Conservation (phyloP, 1,140 invertebrate species). For the Cepaea nemoralis region DNA sequence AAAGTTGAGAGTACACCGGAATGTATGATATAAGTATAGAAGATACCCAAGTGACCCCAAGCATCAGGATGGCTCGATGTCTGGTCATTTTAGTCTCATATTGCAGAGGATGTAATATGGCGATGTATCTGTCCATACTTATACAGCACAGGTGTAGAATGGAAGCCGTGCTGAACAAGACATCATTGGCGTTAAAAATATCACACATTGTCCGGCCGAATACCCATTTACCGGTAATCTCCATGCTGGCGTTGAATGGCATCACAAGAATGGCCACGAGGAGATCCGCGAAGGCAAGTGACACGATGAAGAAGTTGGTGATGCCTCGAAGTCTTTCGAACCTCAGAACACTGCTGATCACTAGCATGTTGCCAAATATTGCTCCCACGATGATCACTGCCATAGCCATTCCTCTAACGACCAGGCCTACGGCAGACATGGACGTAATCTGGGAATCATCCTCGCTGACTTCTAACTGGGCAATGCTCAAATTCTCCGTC, state of each 20-base stretch:
- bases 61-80: conserved; percentile 65
- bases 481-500: background rate
- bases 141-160: conserved; percentile 95
- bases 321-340: conserved; percentile 83
- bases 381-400: conserved; percentile 84
- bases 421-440: conserved; percentile 39
- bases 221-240: conserved; percentile 80
- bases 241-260: conserved; percentile 90
- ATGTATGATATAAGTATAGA: conserved; percentile 71
- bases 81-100: conserved; percentile 70
- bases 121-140: conserved; percentile 84
- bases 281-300: conserved; percentile 88
- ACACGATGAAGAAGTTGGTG: conserved; percentile 95
- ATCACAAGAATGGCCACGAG: conserved; percentile 85
- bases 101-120: conserved; percentile 71
- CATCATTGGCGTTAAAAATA: conserved; percentile 94
- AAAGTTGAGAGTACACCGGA: conserved; percentile 70
- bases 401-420: conserved; percentile 63
- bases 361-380: conserved; percentile 80
- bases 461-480: background rate
- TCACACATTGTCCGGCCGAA: conserved; percentile 91
- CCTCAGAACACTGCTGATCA: conserved; percentile 75
- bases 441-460: conserved; percentile 18
- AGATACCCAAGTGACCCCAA: conserved; percentile 67
- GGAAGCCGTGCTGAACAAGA: conserved; percentile 94